These are phyloP conservation scores for Chironomus tepperi DNA, from an alignment of 1,140 invertebrate species.

Conservation along the genomic window DNA sequence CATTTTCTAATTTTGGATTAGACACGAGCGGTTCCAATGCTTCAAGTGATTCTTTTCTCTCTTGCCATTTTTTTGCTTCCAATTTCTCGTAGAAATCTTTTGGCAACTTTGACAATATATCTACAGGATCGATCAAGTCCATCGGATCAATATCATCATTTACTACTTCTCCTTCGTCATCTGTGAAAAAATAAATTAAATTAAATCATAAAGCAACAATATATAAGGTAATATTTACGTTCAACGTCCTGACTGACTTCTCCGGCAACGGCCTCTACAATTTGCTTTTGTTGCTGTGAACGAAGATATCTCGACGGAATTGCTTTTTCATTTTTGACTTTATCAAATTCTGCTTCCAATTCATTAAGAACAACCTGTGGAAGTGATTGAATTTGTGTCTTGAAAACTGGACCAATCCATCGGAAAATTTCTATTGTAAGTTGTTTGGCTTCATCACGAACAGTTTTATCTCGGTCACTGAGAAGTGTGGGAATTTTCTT, in stretches of 20 bases:
- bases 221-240: constrained; percentile 25
- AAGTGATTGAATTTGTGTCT: constrained; percentile 74
- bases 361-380: constrained; percentile 86
- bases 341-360: constrained; percentile 77
- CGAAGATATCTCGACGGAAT: constrained; percentile 70
- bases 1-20: constrained; percentile 78
- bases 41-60: constrained; percentile 86
- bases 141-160: constrained; percentile 72
- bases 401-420: constrained; percentile 81
- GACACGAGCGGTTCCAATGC: constrained; percentile 67
- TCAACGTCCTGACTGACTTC: constrained; percentile 32
- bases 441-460: constrained; percentile 83
- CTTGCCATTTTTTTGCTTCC: constrained; percentile 97
- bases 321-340: constrained; percentile 60
- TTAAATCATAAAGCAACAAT: background rate
- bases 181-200: constrained; percentile 22
- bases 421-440: constrained; percentile 82
- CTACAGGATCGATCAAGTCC: constrained; percentile 83
- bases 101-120: constrained; percentile 85
- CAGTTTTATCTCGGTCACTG: constrained; percentile 85
- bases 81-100: constrained; percentile 94
- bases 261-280: constrained; percentile 30
- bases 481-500: constrained; percentile 78
- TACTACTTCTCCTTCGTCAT: constrained; percentile 44
- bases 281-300: constrained; percentile 79